Conservation (phyloP, 1,140 invertebrate species). For the Drosophila busckii region DNA sequence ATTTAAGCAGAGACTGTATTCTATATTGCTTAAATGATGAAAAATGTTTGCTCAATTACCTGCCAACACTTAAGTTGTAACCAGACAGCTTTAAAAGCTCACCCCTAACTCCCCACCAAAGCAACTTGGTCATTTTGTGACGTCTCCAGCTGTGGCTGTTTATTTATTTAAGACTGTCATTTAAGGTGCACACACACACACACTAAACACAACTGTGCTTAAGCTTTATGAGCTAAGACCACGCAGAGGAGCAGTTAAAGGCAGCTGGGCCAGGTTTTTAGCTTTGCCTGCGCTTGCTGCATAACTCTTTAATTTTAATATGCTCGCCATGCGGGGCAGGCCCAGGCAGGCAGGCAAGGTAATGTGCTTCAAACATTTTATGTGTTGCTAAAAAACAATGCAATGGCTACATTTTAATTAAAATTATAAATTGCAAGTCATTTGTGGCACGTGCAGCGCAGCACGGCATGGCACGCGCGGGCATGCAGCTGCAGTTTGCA, state of each 20-base stretch:
- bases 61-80: too few relatives aligned
- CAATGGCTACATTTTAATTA: conserved; percentile 60
- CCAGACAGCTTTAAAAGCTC: background rate
- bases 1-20: too few relatives aligned
- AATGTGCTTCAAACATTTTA: too few relatives aligned
- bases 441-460: conserved; percentile 8
- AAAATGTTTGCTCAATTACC: too few relatives aligned
- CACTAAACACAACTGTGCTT: conserved; percentile 26
- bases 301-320: conserved; percentile 70
- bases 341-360: too few relatives aligned
- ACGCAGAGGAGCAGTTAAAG: conserved; percentile 7
- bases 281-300: conserved; percentile 16
- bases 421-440: conserved; percentile 67
- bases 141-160: conserved; percentile 15
- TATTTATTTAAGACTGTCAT: conserved; percentile 58
- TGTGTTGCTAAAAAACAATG: too few relatives aligned
- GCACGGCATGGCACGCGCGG: background rate
- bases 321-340: too few relatives aligned
- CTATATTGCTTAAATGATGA: too few relatives aligned
- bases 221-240: conserved; percentile 44
- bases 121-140: background rate
- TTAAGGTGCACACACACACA: conserved; percentile 36
- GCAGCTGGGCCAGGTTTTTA: conserved; percentile 43
- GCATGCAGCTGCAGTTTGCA: conserved; percentile 6
- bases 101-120: too few relatives aligned